Evolutionary conservation across 2,113 vertebrate genomes (phyloP), one percentile per base, ranked within the genome.

Genomic region (Myotis davidii): DNA sequence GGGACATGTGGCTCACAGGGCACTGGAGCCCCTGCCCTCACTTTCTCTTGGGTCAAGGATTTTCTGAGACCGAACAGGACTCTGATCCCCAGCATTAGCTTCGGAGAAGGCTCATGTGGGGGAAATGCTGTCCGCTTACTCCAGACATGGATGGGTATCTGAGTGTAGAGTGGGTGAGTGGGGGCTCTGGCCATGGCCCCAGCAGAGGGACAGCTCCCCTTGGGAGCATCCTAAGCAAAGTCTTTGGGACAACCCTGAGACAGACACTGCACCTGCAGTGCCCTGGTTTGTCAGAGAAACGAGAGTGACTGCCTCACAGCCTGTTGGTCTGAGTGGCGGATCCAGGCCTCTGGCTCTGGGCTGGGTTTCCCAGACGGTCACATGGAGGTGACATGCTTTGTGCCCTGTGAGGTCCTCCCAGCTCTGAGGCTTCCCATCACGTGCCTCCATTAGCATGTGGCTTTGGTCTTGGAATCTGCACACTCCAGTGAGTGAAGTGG

Each of bases 181-280:
- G 79, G 25, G 69, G 9, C 14, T 82, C 50, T 82, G 73, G 29
- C 50, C 4, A 3, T 18, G 54, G 11, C 25, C 42, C 50, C 54
- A 23, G n/a, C 16, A 52, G 11, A 5, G 13, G 18, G 59, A 29
- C 34, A 7, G 18, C 8, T 27, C 37, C 29, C 11, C 39, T 21
- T 21, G 42, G 61, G 61, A 37, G 16, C 39, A 14, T 48, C 29
- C 70, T 10, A 39, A 78, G 64, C 21, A 34, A 61, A 65, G n/a
- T 14, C 29, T 12, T 9, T 13, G 64, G 73, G 18, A 16, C 17
- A 54, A 13, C 32, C 37, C 20, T 67, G 3, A 52, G 64, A 10
- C 0, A 11, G 34, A 37, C 34, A 32, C 2, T 29, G 10, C 18
- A 10, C 9, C 2, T 5, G 11, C 13, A 29, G 50, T 0, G 12